A percentile compares a stretch with the other conserved stretches of the same genome.
Evolutionary conservation across 23 tunicate genomes (phyloP).

Genomic region (Styela clava): DNA sequence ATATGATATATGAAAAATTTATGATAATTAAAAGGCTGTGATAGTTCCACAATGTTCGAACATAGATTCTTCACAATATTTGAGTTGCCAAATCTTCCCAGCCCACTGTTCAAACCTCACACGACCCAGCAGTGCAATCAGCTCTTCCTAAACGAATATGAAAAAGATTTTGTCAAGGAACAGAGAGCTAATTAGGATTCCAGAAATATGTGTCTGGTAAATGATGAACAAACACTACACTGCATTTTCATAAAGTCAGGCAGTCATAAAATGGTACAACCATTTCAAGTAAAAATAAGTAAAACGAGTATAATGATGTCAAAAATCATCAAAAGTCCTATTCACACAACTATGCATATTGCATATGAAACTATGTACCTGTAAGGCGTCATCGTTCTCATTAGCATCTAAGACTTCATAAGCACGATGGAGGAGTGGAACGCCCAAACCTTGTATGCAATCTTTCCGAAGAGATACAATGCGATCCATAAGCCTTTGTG

Average conservation of each 20-base stretch:
- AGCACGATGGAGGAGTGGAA: slow-evolving; percentile 86
- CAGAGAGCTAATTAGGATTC: too few relatives aligned
- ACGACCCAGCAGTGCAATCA: slow-evolving; percentile 55
- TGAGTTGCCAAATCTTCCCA: slow-evolving; percentile 93
- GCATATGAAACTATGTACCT: slow-evolving; percentile 57
- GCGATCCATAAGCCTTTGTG: slow-evolving; percentile 80
- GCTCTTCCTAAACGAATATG: slow-evolving; percentile 33
- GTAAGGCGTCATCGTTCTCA: slow-evolving; percentile 54
- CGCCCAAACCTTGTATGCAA: slow-evolving; percentile 81
- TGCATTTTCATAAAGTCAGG: too few relatives aligned
- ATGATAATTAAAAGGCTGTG: slow-evolving; percentile 47
- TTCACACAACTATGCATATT: too few relatives aligned
- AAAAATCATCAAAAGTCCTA: too few relatives aligned
- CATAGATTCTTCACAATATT: slow-evolving; percentile 89
- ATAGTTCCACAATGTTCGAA: slow-evolving; percentile 90
- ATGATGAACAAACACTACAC: too few relatives aligned
- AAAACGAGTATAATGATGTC: too few relatives aligned
- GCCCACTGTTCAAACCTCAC: slow-evolving; percentile 68
- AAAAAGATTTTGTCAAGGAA: not conserved
- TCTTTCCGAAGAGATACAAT: slow-evolving; percentile 82
- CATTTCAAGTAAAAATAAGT: too few relatives aligned
- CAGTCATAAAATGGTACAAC: too few relatives aligned
- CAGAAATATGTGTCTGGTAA: too few relatives aligned
- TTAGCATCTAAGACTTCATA: slow-evolving; percentile 74
- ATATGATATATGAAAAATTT: not conserved